Base-by-base conservation (phyloP, 2,113 vertebrate species). In the Hystrix brachyura region DNA sequence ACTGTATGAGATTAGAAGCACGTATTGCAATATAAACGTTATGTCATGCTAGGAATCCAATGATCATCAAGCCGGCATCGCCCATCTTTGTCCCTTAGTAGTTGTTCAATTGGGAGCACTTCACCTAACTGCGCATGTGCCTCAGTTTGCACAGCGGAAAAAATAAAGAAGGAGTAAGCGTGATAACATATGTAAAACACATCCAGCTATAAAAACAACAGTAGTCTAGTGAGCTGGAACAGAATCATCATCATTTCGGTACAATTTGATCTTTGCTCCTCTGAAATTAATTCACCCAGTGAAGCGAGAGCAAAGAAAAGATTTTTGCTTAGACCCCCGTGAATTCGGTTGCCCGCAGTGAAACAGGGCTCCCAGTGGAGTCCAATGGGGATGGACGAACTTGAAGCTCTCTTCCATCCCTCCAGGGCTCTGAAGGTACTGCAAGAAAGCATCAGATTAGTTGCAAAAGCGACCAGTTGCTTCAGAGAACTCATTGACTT, bases 301-400 rank as follows among this genome's bases (percentile, higher is more conserved):
- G 29, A 80, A 69, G 32, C 72, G 46, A 81, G 27, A 21, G 27
- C 55, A 91, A 91, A 85, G 57, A 95, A 92, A 95, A 21, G 27
- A 87, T 90, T 17, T 62, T 17, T 62, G 3, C 8, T 53, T n/a
- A 72, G 90, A 57, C 4, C 4, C 46, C n/a, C 1, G 43, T 10
- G 23, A 21, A 60, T 80, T 92, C 34, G 84, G 27, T 27, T 67
- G 55, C 0, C 0, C 4, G 53, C 15, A 19, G 25, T 48, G 27
- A 71, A 91, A 59, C 14, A 86, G 86, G 43, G 21, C 8, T 85
- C 53, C 38, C 17, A 34, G 2, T 7, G 32, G 79, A 5, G 71
- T 2, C 3, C n/a, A 13, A 15, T 6, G 19, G 71, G 17, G 7
- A 67, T 48, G 48, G 3, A 59, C 29, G 48, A 8, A 55, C 48